Evolutionary conservation across 1,140 invertebrate genomes (phyloP).

Genomic region (Drosophila biarmipes): DNA sequence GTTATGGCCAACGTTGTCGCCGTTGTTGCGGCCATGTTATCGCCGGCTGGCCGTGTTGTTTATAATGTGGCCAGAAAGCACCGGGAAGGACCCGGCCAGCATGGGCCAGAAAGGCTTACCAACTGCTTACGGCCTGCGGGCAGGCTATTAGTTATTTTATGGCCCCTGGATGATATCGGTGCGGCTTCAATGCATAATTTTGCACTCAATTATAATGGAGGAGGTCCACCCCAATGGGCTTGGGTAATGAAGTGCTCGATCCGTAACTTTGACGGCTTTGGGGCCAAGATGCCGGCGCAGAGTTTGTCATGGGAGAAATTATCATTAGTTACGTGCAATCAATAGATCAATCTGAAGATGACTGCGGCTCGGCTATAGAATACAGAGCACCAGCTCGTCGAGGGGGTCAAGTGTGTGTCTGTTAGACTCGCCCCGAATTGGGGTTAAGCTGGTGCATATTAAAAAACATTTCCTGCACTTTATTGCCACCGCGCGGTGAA

Average conservation of each 20-base stretch:
- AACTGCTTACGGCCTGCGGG: conserved; percentile 31
- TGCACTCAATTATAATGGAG: conserved; percentile 80
- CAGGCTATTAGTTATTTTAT: conserved; percentile 76
- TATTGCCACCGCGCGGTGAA: conserved; percentile 56
- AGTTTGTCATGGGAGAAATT: conserved; percentile 48
- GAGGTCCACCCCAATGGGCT: conserved; percentile 9
- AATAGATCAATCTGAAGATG: conserved; percentile 59
- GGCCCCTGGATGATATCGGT: conserved; percentile 65
- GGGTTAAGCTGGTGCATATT: conserved; percentile 71
- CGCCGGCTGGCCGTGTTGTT: conserved; percentile 62
- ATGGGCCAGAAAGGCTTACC: conserved; percentile 13
- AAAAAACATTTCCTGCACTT: conserved; percentile 78
- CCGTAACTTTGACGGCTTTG: conserved; percentile 47
- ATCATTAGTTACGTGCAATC: conserved; percentile 69
- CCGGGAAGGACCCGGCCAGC: background rate
- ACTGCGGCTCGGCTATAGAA: background rate
- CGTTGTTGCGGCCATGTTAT: conserved; percentile 60
- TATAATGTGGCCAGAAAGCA: conserved; percentile 61
- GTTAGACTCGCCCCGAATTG: conserved; percentile 37
- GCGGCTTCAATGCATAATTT: conserved; percentile 78
- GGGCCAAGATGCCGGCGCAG: conserved; percentile 26
- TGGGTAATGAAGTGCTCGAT: conserved; percentile 60
- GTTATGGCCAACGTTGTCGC: conserved; percentile 56
- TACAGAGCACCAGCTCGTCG: conserved; percentile 7
- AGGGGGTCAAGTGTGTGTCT: conserved; percentile 66